Evolutionary conservation across 1,140 invertebrate species (phyloP), one percentile per base, ranked within the genome.

Genomic region (Uloborus diversus): DNA sequence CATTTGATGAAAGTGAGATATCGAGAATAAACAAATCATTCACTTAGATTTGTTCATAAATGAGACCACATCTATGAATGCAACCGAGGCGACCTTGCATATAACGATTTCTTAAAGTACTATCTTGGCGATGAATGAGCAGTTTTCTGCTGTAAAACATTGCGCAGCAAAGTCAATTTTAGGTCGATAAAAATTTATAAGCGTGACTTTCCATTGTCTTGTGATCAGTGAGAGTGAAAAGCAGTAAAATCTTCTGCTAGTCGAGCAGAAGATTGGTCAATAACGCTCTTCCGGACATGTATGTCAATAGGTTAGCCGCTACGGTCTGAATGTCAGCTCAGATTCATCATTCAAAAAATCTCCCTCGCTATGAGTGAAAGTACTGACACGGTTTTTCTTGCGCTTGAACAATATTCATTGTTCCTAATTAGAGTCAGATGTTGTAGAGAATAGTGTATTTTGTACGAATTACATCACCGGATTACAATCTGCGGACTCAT

Each of bases 111-210:
- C n/a, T n/a, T n/a, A n/a, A n/a, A n/a, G n/a, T n/a, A n/a, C n/a
- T n/a, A n/a, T n/a, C n/a, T n/a, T n/a, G 13, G 37, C 37, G 32
- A 62, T 73, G 62, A 73, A 32, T 62, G n/a, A 73, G 25, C 35
- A 17, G 17, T 42, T 73, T 62, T 25, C 70, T 42, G 57, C 25
- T 17, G 14, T 30, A 73, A 73, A 51, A 65, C 53, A 78, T 64
- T 64, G 59, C 71, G 49, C 51, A 35, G 73, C 56, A 56, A 57
- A n/a, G 23, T 65, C 61, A 42, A 78, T 78, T 66, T 78, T 42
- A 65, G 73, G 73, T 66, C 73, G 73, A 65, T 53, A 78, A 51
- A 78, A 78, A 78, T 78, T 78, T 78, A 78, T 78, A 78, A 78
- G 73, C 73, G 42, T 78, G 73, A 78, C 73, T 62, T 57, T 65